Percentiles rank a stretch among this genome's conserved stretches.
phyloP scores from a whole-genome alignment of 2,113 vertebrate species.

The Paraplagusia blochii region DNA sequence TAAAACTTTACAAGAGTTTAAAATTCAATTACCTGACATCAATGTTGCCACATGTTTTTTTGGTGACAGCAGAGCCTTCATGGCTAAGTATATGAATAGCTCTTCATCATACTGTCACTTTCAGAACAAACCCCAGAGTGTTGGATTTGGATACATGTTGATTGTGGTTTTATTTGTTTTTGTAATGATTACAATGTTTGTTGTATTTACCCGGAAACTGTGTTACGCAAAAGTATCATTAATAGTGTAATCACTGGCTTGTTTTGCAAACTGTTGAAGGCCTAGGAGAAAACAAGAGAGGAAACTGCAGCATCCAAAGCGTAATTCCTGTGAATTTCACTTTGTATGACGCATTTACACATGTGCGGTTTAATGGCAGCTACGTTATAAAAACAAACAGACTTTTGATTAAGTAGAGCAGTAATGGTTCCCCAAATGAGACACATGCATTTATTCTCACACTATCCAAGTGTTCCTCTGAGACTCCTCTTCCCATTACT shows the following conservation, averaged over 20 bases:
- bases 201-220: slow-evolving; percentile 38
- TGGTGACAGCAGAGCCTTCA: slow-evolving; percentile 2
- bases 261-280: background rate
- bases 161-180: slow-evolving; percentile 49
- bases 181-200: slow-evolving; percentile 22
- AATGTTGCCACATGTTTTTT: slow-evolving; percentile 54
- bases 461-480: background rate
- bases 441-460: background rate
- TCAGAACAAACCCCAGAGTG: slow-evolving; percentile 14
- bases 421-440: slow-evolving; percentile 1
- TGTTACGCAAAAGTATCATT: slow-evolving; percentile 23
- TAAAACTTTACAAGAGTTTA: slow-evolving; percentile 37
- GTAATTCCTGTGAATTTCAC: slow-evolving; percentile 14
- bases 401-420: background rate
- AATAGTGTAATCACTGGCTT: slow-evolving; percentile 37
- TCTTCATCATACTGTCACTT: slow-evolving; percentile 43
- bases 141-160: slow-evolving; percentile 40
- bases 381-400: slow-evolving; percentile 5
- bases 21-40: slow-evolving; percentile 67
- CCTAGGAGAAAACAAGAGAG: slow-evolving; percentile 2
- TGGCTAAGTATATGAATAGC: slow-evolving; percentile 40
- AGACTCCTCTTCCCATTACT: slow-evolving; percentile 9
- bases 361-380: slow-evolving; percentile 4
- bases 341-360: slow-evolving; percentile 14
- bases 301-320: slow-evolving; percentile 5